Base-by-base conservation (phyloP, 2,888 invertebrate genomes). In the Ochropleura plecta region DNA sequence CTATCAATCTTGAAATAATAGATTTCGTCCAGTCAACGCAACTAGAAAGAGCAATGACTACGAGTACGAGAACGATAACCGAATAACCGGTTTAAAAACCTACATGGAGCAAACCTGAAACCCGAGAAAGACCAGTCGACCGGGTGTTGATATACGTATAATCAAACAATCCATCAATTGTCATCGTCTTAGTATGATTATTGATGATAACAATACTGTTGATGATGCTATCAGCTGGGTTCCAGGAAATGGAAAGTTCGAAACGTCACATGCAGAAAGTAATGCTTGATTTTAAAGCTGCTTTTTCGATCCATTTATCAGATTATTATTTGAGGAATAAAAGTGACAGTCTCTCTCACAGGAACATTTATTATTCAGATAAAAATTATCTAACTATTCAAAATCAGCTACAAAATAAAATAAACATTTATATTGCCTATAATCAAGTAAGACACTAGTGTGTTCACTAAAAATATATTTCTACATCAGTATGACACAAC, bases 371-470 rank as follows among this genome's bases (percentile, higher is more conserved):
- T 20, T 42, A 10, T 20, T 18, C 42, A 10, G 18, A 42, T 18
- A 60, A 18, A 59, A 60, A 42, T 60, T 44, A 44, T 42, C 12
- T 5, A 42, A 12, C 30, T 16, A 30, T 30, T 16, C 30, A 40
- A 60, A 42, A n/a, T 60, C 6, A 42, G n/a, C 44, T 30, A n/a
- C n/a, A n/a, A 60, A 30, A 60, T 5, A 60, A 44, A n/a, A 62
- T 9, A 55, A 55, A 20, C 55, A 20, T 30, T 30, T 48, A 53
- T 62, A 76, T 59, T 48, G 46, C 73, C 5, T 80, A 63, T 42
- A n/a, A 6, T 42, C 8, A 0, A 48, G 0, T 3, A 51, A 42
- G 12, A 70, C 0, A 68, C 12, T 46, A 40, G 40, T 42, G 48
- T 14, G 9, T n/a, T 14, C n/a, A 51, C 14, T 14, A n/a, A 51